These are phyloP conservation scores for Berghia stephanieae DNA, from an alignment of 1,140 invertebrate species.

Conservation along the genomic window DNA sequence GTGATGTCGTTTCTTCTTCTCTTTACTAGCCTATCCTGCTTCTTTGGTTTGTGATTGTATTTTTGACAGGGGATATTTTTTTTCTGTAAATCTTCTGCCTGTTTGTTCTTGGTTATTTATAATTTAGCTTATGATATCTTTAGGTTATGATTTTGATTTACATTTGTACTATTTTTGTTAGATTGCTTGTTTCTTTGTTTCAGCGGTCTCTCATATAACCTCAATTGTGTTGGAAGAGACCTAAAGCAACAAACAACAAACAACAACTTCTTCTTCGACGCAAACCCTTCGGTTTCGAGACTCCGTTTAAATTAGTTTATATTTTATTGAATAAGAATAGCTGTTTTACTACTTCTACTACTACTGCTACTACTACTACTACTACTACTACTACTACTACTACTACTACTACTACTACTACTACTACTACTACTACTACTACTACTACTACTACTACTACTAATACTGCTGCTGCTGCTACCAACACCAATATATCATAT, in stretches of 20 bases:
- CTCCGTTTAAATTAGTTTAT: no score
- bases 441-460: conserved; percentile 10
- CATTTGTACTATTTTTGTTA: background rate
- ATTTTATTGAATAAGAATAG: no score
- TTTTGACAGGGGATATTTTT: background rate
- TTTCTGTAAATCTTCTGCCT: background rate
- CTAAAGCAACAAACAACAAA: background rate
- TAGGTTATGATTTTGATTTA: no score
- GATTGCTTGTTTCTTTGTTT: no score
- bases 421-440: conserved; percentile 7
- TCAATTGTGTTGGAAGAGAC: background rate
- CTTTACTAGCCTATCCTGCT: background rate
- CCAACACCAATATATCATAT: background rate
- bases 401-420: conserved; percentile 11
- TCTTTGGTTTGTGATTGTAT: background rate
- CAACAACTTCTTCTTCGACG: background rate
- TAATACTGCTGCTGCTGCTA: conserved; percentile 9
- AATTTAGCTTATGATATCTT: no score
- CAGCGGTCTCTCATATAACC: no score
- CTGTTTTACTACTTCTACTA: conserved; percentile 19
- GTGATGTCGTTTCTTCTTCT: background rate
- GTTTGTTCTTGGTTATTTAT: no score
- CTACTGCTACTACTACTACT: conserved; percentile 16
- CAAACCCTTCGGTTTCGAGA: background rate
- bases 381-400: conserved; percentile 11